A percentile compares a stretch with the other conserved stretches of the same genome.
phyloP scores from a whole-genome alignment of 1,140 invertebrate genomes.

The Heliconius nattereri region DNA sequence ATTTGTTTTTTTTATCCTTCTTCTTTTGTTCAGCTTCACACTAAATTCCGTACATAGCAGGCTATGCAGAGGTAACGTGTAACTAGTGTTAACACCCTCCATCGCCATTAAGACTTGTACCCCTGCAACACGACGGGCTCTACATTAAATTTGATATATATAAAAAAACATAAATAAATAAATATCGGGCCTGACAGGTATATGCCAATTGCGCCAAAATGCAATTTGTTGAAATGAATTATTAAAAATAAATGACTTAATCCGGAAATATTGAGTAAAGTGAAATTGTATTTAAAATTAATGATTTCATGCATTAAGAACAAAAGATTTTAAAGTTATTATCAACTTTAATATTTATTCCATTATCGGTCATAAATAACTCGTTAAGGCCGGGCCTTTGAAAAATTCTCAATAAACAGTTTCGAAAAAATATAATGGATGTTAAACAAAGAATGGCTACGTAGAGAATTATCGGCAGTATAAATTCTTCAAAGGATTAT shows the following conservation, averaged over 20 bases:
- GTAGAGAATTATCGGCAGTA: conserved; percentile 46
- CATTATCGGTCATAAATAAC: conserved; percentile 39
- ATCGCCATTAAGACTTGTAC: too few relatives aligned
- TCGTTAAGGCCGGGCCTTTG: conserved; percentile 39
- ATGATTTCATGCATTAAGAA: neutral
- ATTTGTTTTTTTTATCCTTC: too few relatives aligned
- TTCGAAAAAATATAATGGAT: conserved; percentile 45
- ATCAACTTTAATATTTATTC: conserved; percentile 1
- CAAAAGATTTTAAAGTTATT: neutral
- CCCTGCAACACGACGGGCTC: too few relatives aligned
- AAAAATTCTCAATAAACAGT: conserved; percentile 51
- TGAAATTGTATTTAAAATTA: neutral
- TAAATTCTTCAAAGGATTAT: conserved; percentile 52
- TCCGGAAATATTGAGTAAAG: neutral
- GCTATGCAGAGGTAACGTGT: too few relatives aligned
- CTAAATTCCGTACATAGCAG: too few relatives aligned
- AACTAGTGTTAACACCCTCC: too few relatives aligned
- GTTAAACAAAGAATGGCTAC: conserved; percentile 49
- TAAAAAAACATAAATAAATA: neutral
- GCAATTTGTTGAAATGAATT: neutral
- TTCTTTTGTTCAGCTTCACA: too few relatives aligned
- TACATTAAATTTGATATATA: too few relatives aligned
- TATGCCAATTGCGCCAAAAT: neutral
- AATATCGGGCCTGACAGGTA: neutral
- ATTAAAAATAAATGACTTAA: neutral